Evolutionary conservation across 2,113 vertebrate species (phyloP), one percentile per base, ranked within the genome.

Genomic region (Pyrgilauda ruficollis): DNA sequence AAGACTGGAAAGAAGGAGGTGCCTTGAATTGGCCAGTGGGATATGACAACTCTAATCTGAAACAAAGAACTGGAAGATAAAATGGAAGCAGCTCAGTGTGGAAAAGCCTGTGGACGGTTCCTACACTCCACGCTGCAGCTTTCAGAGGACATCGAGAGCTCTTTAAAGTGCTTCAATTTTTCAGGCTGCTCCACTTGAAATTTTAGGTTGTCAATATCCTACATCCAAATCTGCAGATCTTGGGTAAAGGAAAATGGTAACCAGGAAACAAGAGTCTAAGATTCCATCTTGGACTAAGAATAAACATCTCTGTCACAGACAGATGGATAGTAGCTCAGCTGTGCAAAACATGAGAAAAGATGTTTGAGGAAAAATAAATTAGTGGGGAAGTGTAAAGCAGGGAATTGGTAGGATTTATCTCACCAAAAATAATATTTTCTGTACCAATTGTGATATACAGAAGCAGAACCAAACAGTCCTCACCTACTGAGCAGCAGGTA

Each of bases 201-300:
- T 70, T 63, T 35, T 24, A 73, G 30, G 59, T 55, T 88, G 66
- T 67, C 78, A 47, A 14, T 39, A 85, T 44, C 35, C 13, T n/a
- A 52, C 43, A 39, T 20, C 21, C 50, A 31, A 63, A 62, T 41
- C 47, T 33, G 37, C 10, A 55, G 30, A 44, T 58, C 59, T 50
- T 28, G 59, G 46, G 24, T 28, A 53, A 73, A 83, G 59, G 72
- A 76, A 93, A 91, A 55, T 5, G 56, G 92, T 94, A 90, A 85
- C 93, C 80, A 91, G 87, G 87, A 84, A 93, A 91, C 78, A 74
- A 39, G 52, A 91, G 56, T 20, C 56, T 84, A 63, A 95, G 89
- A 93, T 81, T 84, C 68, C 49, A 43, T 63, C 76, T 44, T 72
- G 56, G 68, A 70, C 90, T 86, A 81, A 93, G 80, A 96, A 92